These are phyloP conservation scores for Synanthedon andrenaeformis DNA, from an alignment of 2,888 invertebrate genomes.

Conservation along the genomic window DNA sequence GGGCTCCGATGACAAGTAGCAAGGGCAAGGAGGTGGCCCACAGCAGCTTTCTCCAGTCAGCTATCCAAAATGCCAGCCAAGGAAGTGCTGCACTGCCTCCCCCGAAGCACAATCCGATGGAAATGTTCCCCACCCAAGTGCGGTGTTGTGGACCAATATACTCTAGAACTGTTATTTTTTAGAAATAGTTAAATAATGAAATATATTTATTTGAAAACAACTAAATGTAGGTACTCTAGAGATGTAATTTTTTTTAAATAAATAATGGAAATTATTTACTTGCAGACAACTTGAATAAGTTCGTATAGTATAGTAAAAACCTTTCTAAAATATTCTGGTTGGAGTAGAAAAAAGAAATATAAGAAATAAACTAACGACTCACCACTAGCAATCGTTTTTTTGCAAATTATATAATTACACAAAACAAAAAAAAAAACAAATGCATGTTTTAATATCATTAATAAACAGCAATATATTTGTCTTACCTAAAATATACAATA, in stretches of 20 bases:
- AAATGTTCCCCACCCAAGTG: conserved; percentile 62
- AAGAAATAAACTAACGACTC: too few species aligned
- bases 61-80: conserved; percentile 57
- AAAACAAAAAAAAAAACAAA: too few species aligned
- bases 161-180: conserved; percentile 39
- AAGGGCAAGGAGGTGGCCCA: conserved; percentile 52
- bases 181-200: neutral
- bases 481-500: conserved; percentile 91
- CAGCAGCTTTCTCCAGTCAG: conserved; percentile 51
- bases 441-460: too few species aligned
- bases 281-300: too few species aligned
- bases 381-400: too few species aligned
- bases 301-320: too few species aligned
- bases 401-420: too few species aligned
- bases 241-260: neutral
- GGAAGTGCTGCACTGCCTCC: conserved; percentile 51
- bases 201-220: neutral
- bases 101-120: conserved; percentile 62
- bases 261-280: too few species aligned
- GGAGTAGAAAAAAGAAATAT: too few species aligned
- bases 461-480: neutral
- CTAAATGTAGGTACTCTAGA: neutral
- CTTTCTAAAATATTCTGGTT: too few species aligned
- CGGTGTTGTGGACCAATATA: conserved; percentile 62
- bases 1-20: conserved; percentile 34